Base-by-base conservation (phyloP, 2,113 vertebrate genomes). In the Pteronura brasiliensis region DNA sequence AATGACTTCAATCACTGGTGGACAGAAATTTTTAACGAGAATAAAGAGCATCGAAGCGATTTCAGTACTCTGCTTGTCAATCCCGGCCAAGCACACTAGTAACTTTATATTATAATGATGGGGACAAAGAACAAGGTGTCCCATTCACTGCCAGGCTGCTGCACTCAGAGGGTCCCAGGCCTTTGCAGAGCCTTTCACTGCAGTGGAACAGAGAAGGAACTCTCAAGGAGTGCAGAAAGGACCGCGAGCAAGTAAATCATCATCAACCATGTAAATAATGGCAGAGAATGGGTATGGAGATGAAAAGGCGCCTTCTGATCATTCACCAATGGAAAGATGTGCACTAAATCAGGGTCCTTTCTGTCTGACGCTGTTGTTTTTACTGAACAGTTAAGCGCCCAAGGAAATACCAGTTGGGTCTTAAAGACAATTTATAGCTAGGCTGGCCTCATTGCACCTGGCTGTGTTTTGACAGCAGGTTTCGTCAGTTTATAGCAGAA, bases 81-180 rank as follows among this genome's bases (percentile, higher is more conserved):
- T 63, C 49, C 49, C 80, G 95, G 57, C 91, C 94, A 63, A 88
- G 77, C 52, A 92, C 27, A 36, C 0, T 15, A 39, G 88, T 77
- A 97, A 79, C 96, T 96, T 96, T 95, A 98, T 88, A 97, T 93
- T 67, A 90, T 29, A 90, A 71, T 61, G 94, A 94, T 11, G 79
- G 81, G 76, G 31, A 94, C 96, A 88, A 42, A 86, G 98, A 98
- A 97, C 52, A 96, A 97, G 65, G 18, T 95, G 93, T 97, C 87
- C 88, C 85, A 74, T 97, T 97, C 94, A 97, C 55, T 21, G 6
- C 11, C 42, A 59, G 69, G 63, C 59, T 88, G 81, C 83, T 31
- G 55, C 65, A 81, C 18, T 77, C n/a, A 55, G 63, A 89, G 80
- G 92, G 80, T 76, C 89, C 55, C 1, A 13, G 44, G 72, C 4